Evolutionary conservation across 2,113 vertebrate genomes (phyloP).

Genomic region (Psittacula cyanocephala): DNA sequence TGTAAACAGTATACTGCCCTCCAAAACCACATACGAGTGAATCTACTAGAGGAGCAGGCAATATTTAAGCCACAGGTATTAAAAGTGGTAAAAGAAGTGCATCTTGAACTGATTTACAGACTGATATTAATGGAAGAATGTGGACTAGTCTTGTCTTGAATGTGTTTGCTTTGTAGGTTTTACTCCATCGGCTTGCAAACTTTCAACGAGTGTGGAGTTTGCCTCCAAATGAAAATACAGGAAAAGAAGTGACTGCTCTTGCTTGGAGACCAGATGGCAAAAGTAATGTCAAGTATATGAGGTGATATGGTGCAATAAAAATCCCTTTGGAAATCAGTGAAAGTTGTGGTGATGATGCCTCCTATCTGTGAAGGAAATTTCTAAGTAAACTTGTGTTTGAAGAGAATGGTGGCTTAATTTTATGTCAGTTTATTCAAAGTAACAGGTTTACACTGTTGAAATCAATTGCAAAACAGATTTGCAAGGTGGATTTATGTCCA

Average conservation of each 20-base stretch:
- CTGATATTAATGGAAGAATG: not conserved
- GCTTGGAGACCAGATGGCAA: conserved; percentile 99
- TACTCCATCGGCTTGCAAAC: conserved; percentile 92
- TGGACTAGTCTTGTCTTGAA: not conserved
- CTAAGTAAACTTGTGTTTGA: not conserved
- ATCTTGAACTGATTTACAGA: not conserved
- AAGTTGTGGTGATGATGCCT: not conserved
- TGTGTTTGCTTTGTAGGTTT: conserved; percentile 77
- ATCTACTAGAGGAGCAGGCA: not conserved
- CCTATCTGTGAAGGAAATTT: not conserved
- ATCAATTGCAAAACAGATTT: not conserved
- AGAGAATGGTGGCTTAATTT: not conserved
- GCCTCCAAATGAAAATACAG: conserved; percentile 91
- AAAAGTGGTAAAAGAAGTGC: not conserved
- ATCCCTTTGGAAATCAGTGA: not conserved
- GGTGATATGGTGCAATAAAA: not conserved
- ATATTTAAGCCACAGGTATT: not conserved
- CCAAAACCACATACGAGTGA: not conserved
- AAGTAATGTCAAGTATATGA: conserved; percentile 77
- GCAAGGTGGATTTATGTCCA: not conserved
- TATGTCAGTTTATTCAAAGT: not conserved
- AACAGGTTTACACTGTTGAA: not conserved
- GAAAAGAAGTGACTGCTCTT: conserved; percentile 92
- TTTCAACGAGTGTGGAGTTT: conserved; percentile 97
- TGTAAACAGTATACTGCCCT: not conserved